Conservation (phyloP, 2,888 invertebrate genomes). For the Melipona bicolor region DNA sequence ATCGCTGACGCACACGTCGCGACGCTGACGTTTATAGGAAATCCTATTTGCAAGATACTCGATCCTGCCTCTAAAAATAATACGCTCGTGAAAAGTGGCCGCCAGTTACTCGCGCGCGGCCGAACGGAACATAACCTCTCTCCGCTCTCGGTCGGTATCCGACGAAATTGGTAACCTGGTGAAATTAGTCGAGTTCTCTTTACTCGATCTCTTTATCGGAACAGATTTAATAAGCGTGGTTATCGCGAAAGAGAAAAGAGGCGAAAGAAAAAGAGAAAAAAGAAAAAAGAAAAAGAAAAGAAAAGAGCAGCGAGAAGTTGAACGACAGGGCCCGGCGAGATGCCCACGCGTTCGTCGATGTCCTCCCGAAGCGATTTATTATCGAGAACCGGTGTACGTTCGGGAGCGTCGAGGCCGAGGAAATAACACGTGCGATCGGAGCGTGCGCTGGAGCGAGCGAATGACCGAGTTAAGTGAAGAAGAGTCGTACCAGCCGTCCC, state of each 20-base stretch:
- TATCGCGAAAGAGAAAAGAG: constrained; percentile 13
- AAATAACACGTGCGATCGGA: constrained; percentile 70
- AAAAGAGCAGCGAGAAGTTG: constrained; percentile 27
- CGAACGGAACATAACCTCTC: too few species aligned
- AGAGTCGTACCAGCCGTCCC: constrained; percentile 76
- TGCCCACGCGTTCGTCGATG: constrained; percentile 65
- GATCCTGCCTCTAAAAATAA: too few species aligned
- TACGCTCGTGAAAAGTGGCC: too few species aligned
- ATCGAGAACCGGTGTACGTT: constrained; percentile 65
- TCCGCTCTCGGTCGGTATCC: neutral
- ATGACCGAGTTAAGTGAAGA: constrained; percentile 76
- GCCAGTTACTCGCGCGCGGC: too few species aligned
- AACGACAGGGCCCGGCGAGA: constrained; percentile 50
- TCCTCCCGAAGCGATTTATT: constrained; percentile 68
- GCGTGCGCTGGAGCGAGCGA: constrained; percentile 69
- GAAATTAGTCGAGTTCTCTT: neutral
- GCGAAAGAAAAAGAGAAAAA: neutral
- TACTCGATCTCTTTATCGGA: constrained; percentile 28
- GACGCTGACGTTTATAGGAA: too few species aligned
- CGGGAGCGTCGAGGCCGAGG: constrained; percentile 65
- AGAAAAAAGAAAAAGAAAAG: neutral
- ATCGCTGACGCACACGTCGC: too few species aligned
- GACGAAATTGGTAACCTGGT: constrained; percentile 8
- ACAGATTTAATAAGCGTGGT: constrained; percentile 46
- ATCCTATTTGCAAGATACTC: too few species aligned